Conservation (phyloP, 2,888 invertebrate species). For the Pantelozetes paolii region DNA sequence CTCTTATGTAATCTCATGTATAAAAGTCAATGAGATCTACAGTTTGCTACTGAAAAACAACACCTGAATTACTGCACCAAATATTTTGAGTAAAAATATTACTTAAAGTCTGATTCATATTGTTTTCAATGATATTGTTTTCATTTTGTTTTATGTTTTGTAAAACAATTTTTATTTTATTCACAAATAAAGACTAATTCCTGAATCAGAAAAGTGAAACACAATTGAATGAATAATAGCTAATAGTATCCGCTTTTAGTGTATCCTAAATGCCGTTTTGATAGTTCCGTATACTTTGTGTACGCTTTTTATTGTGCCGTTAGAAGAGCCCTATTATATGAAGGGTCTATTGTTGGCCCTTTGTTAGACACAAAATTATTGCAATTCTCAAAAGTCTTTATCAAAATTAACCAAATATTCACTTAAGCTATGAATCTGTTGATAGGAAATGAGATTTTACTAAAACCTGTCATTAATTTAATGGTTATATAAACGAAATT, state of each 20-base stretch:
- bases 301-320: neutral
- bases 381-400: neutral
- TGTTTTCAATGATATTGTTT: no score
- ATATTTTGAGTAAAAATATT: no score
- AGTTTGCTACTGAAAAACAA: neutral
- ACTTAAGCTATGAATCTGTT: neutral
- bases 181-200: neutral
- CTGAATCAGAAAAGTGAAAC: neutral
- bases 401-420: neutral
- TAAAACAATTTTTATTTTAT: neutral
- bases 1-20: constrained; percentile 27
- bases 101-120: no score
- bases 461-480: neutral
- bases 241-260: neutral
- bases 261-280: neutral
- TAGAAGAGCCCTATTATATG: neutral
- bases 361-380: neutral
- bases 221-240: neutral
- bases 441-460: neutral
- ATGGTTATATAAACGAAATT: neutral
- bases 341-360: neutral
- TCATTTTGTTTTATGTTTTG: neutral
- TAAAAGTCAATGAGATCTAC: constrained; percentile 22
- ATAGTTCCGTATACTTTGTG: neutral
- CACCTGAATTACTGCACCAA: neutral